phyloP scores from a whole-genome alignment of 2,797 vertebrate genomes.

The Enteromius thamalakanensis region DNA sequence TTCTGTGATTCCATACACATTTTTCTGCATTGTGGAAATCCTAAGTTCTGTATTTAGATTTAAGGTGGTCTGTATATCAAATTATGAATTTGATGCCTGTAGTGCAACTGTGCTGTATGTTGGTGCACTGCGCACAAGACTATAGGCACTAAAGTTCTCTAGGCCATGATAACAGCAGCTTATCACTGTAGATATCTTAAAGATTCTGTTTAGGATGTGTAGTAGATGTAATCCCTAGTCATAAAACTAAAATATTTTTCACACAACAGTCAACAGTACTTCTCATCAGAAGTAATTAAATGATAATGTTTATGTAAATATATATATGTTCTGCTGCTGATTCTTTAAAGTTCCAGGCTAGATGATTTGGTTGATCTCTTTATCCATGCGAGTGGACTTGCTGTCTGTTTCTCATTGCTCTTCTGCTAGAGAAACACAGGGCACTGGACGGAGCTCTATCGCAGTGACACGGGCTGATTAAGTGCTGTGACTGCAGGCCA shows the following conservation, averaged over 20 bases:
- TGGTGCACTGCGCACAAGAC: no score
- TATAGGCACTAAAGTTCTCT: neutral
- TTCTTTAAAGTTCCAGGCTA: neutral
- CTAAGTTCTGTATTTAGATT: no score
- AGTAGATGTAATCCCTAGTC: neutral
- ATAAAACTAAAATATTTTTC: neutral
- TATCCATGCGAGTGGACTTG: conserved; percentile 20
- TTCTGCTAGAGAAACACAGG: conserved; percentile 18
- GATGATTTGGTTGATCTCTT: conserved; percentile 11
- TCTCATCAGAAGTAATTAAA: neutral
- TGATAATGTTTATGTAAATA: neutral
- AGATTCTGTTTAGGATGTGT: conserved; percentile 30
- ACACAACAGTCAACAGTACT: neutral
- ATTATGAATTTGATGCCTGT: no score
- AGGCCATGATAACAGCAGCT: conserved; percentile 22
- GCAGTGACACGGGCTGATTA: conserved; percentile 33
- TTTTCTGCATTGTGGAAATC: no score
- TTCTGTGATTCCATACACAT: no score
- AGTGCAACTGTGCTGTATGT: no score
- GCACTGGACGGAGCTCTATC: conserved; percentile 41
- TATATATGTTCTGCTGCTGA: neutral
- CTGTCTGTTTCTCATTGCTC: conserved; percentile 35
- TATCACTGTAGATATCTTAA: conserved; percentile 44
- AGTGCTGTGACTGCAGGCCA: conserved; percentile 41
- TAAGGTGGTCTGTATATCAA: no score